These are phyloP conservation scores for Pheucticus melanocephalus DNA, from an alignment of 2,113 vertebrate species.

Conservation along the genomic window DNA sequence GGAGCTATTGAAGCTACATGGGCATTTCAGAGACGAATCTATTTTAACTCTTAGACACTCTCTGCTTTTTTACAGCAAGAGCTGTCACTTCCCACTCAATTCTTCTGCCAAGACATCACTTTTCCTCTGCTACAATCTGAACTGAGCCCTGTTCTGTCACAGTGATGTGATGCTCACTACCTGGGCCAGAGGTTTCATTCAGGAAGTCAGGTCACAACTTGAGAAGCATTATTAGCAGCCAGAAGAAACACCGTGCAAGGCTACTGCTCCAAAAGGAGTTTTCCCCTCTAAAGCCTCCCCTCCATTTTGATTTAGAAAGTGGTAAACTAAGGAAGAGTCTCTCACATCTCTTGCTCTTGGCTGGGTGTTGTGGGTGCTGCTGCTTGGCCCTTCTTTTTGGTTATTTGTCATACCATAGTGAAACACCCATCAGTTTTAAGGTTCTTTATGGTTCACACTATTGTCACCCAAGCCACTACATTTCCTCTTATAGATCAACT, in stretches of 20 bases:
- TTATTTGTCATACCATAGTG: background rate
- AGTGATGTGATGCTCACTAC: background rate
- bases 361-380: background rate
- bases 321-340: background rate
- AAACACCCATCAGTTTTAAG: background rate
- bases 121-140: background rate
- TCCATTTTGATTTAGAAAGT: background rate
- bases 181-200: background rate
- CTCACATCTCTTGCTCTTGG: background rate
- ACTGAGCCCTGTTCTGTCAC: background rate
- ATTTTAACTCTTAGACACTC: slow-evolving; percentile 34
- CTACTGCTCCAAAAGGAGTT: background rate
- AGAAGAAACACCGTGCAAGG: background rate
- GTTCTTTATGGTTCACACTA: background rate
- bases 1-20: slow-evolving; percentile 47
- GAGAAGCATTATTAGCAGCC: background rate
- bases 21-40: slow-evolving; percentile 40
- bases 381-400: background rate
- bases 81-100: slow-evolving; percentile 61
- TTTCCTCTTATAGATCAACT: background rate
- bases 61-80: slow-evolving; percentile 32
- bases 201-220: background rate
- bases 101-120: slow-evolving; percentile 18
- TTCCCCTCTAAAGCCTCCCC: background rate
- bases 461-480: background rate